These are phyloP conservation scores for Margarornis squamiger DNA, from an alignment of 2,797 vertebrate species.

Conservation along the genomic window DNA sequence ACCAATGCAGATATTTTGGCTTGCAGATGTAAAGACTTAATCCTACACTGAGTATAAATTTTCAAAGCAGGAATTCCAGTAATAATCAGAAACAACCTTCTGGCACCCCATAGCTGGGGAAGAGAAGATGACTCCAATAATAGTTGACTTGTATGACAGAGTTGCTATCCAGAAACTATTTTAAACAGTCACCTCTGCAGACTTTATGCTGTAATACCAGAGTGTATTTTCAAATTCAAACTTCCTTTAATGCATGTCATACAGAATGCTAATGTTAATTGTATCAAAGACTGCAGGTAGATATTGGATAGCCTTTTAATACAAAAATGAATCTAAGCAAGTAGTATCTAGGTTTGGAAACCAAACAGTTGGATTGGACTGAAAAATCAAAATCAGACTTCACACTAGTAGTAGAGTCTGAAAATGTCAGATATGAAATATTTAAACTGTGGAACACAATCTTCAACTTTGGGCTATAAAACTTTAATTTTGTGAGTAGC, in stretches of 20 bases:
- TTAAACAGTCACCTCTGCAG: neutral
- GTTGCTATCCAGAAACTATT: neutral
- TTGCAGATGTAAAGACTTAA: neutral
- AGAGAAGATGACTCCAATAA: neutral
- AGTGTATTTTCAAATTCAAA: neutral
- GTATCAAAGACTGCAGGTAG: neutral
- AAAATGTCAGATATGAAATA: constrained; percentile 82
- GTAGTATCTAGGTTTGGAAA: constrained; percentile 61
- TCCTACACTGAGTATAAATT: neutral
- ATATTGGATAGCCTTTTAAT: neutral
- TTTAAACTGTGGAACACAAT: constrained; percentile 76
- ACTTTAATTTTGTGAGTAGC: constrained; percentile 80
- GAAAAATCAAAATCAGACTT: constrained; percentile 75
- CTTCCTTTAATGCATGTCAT: neutral
- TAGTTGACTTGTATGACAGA: neutral
- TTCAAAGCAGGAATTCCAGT: neutral
- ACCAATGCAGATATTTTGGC: neutral
- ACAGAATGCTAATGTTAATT: neutral
- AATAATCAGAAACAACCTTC: neutral
- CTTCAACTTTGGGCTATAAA: constrained; percentile 78
- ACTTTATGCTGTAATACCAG: neutral
- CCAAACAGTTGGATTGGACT: constrained; percentile 55
- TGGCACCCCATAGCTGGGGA: neutral
- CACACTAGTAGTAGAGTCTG: constrained; percentile 52
- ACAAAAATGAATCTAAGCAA: neutral